Base-by-base conservation (phyloP, 2,888 invertebrate species). In the Epinotia nisella region DNA sequence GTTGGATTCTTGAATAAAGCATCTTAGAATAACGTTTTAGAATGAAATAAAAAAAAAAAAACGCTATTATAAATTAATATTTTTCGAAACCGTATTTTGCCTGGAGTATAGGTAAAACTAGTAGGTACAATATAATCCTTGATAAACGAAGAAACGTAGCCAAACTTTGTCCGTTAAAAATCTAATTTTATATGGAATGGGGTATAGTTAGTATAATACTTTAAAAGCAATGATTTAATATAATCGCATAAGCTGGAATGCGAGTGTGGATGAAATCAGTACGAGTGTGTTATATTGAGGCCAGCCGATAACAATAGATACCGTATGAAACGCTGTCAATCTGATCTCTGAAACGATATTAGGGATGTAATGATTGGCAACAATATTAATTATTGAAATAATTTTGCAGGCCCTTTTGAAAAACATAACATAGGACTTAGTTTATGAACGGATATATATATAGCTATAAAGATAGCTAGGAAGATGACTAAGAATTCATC, bases 221-320 rank as follows among this genome's bases (percentile, higher is more conserved):
- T 10, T 2, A 53, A 53, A 53, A 53, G n/a, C n/a, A 19, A 53
- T 17, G 10, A 19, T 53, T 9, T n/a, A 53, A 53, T 19, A 35
- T 35, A 35, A 35, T 9, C 35, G 35, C 35, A 35, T 35, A 35
- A 35, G 35, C 35, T 45, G 21, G 21, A 41, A 72, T 35, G 61
- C 21, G 55, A 60, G 60, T 41, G 15, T 11, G n/a, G 21, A 39
- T 45, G 24, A 71, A 62, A 66, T 45, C 53, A 56, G 39, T 10
- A 29, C n/a, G 62, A 17, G 17, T 49, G 17, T 39, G 61, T 51
- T 62, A 17, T 55, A 67, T 56, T 58, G 35, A 72, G 62, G 56
- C 45, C 72, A 68, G 19, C 11, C 35, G 61, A 72, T 72, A 72
- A 56, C 56, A 72, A 66, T 66, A 60, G 45, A 53, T 71, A 55